Base-by-base conservation (phyloP, 2,113 vertebrate species). In the Oryzias melastigma region DNA sequence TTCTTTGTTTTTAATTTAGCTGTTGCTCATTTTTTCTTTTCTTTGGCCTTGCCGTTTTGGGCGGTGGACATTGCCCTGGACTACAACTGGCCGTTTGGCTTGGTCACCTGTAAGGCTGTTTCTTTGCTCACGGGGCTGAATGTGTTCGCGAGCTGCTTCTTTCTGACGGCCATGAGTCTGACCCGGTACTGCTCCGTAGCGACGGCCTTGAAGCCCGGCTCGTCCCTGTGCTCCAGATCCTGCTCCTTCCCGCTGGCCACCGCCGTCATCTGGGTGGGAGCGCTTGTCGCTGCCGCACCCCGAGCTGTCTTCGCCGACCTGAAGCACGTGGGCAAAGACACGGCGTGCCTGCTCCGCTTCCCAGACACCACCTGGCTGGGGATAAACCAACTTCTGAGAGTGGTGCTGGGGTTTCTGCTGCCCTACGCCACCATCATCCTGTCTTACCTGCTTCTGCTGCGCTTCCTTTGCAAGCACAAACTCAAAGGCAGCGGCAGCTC, bases 51-150 rank as follows among this genome's bases (percentile, higher is more conserved):
- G 59, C 90, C 90, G 0, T 92, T 93, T 27, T 92, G 91, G 91
- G 90, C 90, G 0, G 57, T 84, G 44, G 91, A 93, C 48, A 80
- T 78, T 1, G 86, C 87, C 0, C 53, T 92, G 86, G 91, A 91
- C 82, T 91, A 91, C 86, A 90, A 82, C 65, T 93, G 91, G 91
- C 92, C 91, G 5, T 93, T 93, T 19, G 83, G 87, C 22, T 12
- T 62, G 46, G 55, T 49, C 54, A 84, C 84, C 46, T 92, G 92
- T 71, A 92, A 93, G 63, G 81, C 88, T 0, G 85, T 92, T 43
- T 85, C 88, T 5, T 69, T 90, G 2, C 82, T 91, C 51, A 91
- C 91, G 0, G 83, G 86, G 2, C 80, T 92, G 46, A 92, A 85
- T 4, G 85, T 90, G 48, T 92, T 87, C 18, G 87, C 90, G 1